Percentiles rank a stretch among this genome's conserved stretches.
Conservation (phyloP, 2,888 invertebrate genomes). For the Asteroscopus sphinx region DNA sequence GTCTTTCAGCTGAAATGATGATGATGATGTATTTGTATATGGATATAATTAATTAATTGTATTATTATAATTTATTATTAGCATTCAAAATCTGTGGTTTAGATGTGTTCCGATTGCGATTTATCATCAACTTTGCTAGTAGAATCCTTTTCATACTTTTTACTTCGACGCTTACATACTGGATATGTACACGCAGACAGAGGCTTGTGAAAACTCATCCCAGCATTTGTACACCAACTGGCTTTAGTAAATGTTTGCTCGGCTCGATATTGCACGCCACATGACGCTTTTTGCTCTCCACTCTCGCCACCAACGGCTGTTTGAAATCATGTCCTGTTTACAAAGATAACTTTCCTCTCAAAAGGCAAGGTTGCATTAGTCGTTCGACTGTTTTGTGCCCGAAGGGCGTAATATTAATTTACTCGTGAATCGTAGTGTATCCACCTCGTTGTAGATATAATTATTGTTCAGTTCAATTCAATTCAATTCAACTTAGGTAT, state of each 20-base stretch:
- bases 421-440: too few species aligned
- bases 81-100: too few species aligned
- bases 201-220: constrained; percentile 76
- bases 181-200: constrained; percentile 54
- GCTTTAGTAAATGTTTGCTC: constrained; percentile 80
- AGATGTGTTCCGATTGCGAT: too few species aligned
- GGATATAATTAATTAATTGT: too few species aligned
- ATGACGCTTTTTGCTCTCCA: constrained; percentile 72
- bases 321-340: constrained; percentile 71
- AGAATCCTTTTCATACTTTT: too few species aligned
- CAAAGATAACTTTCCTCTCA: constrained; percentile 66
- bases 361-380: constrained; percentile 60
- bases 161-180: constrained; percentile 40
- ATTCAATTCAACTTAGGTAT: too few species aligned
- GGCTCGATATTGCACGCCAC: constrained; percentile 81
- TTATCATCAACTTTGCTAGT: too few species aligned
- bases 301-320: constrained; percentile 59
- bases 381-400: constrained; percentile 49
- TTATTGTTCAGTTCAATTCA: too few species aligned
- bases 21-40: too few species aligned
- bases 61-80: too few species aligned
- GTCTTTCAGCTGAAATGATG: too few species aligned
- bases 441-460: too few species aligned
- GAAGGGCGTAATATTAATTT: constrained; percentile 25
- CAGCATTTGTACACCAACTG: constrained; percentile 73